Evolutionary conservation across 2,888 invertebrate species (phyloP), one percentile per base, ranked within the genome.

Genomic region (Drosophila neutralis): DNA sequence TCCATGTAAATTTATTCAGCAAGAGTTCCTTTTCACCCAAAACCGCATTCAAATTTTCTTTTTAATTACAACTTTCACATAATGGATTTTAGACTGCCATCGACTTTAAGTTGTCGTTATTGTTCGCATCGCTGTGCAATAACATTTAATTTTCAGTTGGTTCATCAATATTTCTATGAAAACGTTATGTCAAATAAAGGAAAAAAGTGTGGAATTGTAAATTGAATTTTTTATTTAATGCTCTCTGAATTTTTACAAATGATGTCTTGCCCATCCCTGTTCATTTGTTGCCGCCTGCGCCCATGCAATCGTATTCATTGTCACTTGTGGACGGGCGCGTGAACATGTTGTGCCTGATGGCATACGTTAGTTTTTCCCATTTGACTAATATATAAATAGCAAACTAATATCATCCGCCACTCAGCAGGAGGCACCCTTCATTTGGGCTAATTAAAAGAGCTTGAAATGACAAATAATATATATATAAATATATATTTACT

Each of bases 361-460:
- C 38, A 66, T 24, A 36, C 18, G 21, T 27, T 58, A 60, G 51
- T 61, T 66, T 62, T 13, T 53, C 21, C n/a, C 52, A 38, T 27
- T 49, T 29, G 38, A 38, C 57, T 51, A 33, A 40, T 40, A 51
- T 61, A 73, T 58, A 69, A 68, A 71, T 65, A 40, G 52, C 24
- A 29, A 36, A 66, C 59, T 36, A 33, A 60, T 21, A 59, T 33
- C 56, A 57, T 27, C 38, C 48, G n/a, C 24, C 52, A 29, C 72
- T 54, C 78, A 54, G 58, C 72, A 52, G 72, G 81, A 52, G 67
- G 54, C 57, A 71, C 38, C 57, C 65, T 65, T 69, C 64, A 74
- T 57, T 56, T 66, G 59, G 49, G 54, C 72, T 83, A 86, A 86
- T 86, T 86, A 87, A 72, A 64, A 67, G 62, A 51, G 45, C 58